Evolutionary conservation across 2,797 vertebrate species (phyloP).

Genomic region (Zenarchopterus dispar): DNA sequence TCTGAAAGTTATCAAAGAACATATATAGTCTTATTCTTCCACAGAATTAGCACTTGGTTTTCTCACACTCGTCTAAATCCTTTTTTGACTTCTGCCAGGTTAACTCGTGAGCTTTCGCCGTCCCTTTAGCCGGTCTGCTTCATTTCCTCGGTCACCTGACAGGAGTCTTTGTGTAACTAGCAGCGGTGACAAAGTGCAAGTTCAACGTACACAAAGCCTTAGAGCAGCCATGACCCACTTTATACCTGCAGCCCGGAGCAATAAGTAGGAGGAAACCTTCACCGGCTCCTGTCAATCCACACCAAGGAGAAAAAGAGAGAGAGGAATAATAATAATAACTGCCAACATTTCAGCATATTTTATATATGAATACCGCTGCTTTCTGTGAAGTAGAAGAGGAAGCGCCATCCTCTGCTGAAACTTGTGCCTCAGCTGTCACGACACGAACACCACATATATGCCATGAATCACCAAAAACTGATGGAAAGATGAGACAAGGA

Average conservation of each 20-base stretch:
- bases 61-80: slow-evolving; percentile 42
- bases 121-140: slow-evolving; percentile 27
- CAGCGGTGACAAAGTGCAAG: slow-evolving; percentile 59
- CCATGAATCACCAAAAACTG: slow-evolving; percentile 47
- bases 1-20: not conserved
- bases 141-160: slow-evolving; percentile 62
- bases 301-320: slow-evolving; percentile 53
- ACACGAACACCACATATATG: slow-evolving; percentile 46
- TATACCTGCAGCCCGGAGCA: slow-evolving; percentile 38
- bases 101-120: slow-evolving; percentile 11
- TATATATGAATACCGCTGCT: slow-evolving; percentile 1
- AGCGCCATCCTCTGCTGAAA: slow-evolving; percentile 22
- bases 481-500: slow-evolving; percentile 27
- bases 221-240: slow-evolving; percentile 57
- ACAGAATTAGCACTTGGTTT: slow-evolving; percentile 11
- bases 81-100: slow-evolving; percentile 26
- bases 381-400: slow-evolving; percentile 27
- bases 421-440: not conserved
- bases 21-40: slow-evolving; percentile 1
- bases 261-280: slow-evolving; percentile 37
- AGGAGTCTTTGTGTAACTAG: slow-evolving; percentile 23
- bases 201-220: slow-evolving; percentile 69
- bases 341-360: slow-evolving; percentile 2
- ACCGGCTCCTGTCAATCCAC: slow-evolving; percentile 36
- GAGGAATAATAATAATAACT: not conserved